These are phyloP conservation scores for Caenorhabditis angaria DNA, from an alignment of 2,888 invertebrate genomes.

Conservation along the genomic window DNA sequence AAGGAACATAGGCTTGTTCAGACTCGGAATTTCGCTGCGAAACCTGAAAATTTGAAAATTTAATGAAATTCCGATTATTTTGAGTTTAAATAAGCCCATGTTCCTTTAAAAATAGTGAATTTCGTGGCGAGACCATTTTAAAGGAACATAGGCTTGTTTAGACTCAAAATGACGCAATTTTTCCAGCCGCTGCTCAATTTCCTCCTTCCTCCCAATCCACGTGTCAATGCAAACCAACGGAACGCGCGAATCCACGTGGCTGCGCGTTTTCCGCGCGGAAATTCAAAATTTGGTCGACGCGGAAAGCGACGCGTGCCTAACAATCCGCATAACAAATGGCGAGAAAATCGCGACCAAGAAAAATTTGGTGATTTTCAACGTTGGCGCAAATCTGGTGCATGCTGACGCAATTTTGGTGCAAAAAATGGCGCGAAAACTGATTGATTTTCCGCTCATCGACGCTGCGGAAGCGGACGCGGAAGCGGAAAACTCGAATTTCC, in stretches of 20 bases:
- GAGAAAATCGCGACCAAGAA: not conserved
- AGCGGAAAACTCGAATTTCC: no score
- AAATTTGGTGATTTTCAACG: not conserved
- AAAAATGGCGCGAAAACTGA: not conserved
- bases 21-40: no score
- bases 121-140: no score
- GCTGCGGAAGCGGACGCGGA: not conserved
- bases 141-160: no score
- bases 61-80: no score
- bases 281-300: conserved; percentile 21
- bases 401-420: not conserved
- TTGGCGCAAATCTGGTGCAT: not conserved
- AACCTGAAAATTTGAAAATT: no score
- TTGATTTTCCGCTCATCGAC: not conserved
- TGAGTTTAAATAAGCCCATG: no score
- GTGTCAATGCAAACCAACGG: conserved; percentile 17
- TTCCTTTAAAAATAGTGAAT: no score
- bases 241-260: conserved; percentile 20
- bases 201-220: conserved; percentile 47
- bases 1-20: no score
- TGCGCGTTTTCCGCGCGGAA: conserved; percentile 7
- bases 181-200: conserved; percentile 48
- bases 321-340: not conserved
- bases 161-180: not conserved
- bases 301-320: conserved; percentile 31